Conservation (phyloP, 2,888 invertebrate genomes). For the Heliconius hortense region DNA sequence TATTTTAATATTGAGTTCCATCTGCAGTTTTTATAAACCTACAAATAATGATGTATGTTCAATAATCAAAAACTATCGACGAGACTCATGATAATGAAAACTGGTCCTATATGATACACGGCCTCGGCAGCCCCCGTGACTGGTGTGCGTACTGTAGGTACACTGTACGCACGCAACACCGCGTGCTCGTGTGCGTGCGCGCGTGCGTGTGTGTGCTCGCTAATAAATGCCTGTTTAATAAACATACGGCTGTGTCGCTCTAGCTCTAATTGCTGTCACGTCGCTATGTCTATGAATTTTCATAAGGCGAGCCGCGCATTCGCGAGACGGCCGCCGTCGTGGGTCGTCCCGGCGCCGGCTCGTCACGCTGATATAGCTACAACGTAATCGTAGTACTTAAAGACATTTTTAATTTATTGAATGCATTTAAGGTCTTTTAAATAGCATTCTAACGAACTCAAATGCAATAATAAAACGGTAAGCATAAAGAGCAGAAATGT, state of each 20-base stretch:
- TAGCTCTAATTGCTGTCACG: conserved; percentile 39
- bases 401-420: not conserved
- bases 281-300: conserved; percentile 40
- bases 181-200: not conserved
- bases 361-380: not conserved
- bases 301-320: conserved; percentile 34
- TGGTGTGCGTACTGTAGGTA: not conserved
- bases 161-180: not conserved
- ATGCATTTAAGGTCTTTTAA: not conserved
- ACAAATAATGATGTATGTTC: too few relatives aligned
- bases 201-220: conserved; percentile 18
- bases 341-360: conserved; percentile 1
- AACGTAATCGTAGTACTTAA: not conserved
- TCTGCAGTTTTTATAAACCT: too few relatives aligned
- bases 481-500: not conserved
- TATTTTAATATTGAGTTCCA: too few relatives aligned
- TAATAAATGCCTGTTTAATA: conserved; percentile 34
- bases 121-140: not conserved
- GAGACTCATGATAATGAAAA: not conserved
- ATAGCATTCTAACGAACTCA: not conserved
- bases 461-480: too few relatives aligned
- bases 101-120: not conserved
- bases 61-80: too few relatives aligned
- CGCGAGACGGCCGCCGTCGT: conserved; percentile 8
- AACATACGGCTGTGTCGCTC: conserved; percentile 29